These are phyloP conservation scores for Ianthella basta DNA, from an alignment of 37 sponge, comb jelly and placozoan species.

Conservation along the genomic window DNA sequence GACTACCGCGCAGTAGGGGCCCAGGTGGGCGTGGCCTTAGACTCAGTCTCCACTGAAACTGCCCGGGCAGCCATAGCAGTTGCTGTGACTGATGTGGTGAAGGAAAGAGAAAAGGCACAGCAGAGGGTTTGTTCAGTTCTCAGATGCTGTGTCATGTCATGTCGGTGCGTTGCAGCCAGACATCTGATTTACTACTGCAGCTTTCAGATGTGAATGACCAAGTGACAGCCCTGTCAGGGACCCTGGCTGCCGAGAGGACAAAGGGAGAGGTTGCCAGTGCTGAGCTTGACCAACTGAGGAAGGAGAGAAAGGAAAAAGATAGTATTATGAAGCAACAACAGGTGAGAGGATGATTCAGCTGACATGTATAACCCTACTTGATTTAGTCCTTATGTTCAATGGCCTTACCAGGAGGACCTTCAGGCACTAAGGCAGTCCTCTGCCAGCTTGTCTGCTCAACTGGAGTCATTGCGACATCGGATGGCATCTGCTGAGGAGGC, in stretches of 20 bases:
- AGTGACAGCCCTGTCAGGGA: not conserved
- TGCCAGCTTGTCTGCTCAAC: constrained; percentile 1
- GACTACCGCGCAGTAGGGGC: not conserved
- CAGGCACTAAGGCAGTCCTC: not conserved
- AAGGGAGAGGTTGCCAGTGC: not conserved
- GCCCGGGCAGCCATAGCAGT: not conserved
- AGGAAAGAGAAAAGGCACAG: not conserved
- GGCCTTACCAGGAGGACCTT: too few species aligned
- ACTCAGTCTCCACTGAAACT: not conserved
- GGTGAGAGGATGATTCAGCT: too few species aligned
- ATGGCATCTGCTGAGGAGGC: not conserved
- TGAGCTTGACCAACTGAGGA: not conserved
- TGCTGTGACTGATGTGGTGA: not conserved
- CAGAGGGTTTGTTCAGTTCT: too few species aligned
- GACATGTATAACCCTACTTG: too few species aligned
- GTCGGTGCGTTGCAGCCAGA: too few species aligned
- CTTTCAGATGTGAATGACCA: not conserved
- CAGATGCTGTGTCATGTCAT: too few species aligned
- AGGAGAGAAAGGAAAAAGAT: too few species aligned
- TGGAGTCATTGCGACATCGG: not conserved
- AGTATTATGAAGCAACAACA: too few species aligned
- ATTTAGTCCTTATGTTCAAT: too few species aligned
- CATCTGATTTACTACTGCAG: not conserved
- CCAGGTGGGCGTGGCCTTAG: not conserved
- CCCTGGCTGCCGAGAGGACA: not conserved